Percentiles rank a stretch among this genome's conserved stretches.
Evolutionary conservation across 2,888 invertebrate species (phyloP).

Genomic region (Plusia festucae): DNA sequence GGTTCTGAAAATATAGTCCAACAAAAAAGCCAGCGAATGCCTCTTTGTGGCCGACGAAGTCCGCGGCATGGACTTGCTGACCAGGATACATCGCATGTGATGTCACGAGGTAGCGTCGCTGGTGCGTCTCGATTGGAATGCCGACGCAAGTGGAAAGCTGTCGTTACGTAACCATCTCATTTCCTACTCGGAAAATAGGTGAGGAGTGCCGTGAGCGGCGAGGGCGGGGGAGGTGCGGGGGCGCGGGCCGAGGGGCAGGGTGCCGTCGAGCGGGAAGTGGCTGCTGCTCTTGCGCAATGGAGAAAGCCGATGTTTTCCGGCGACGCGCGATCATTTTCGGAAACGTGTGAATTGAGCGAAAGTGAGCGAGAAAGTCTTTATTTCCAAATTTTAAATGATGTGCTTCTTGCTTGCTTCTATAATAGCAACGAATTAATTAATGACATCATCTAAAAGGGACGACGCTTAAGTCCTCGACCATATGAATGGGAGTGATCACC

Average conservation of each 20-base stretch:
- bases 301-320: slow-evolving; percentile 86
- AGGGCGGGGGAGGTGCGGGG: slow-evolving; percentile 51
- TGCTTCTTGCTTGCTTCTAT: slow-evolving; percentile 12
- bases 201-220: slow-evolving; percentile 73
- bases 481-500: too few species aligned
- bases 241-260: slow-evolving; percentile 46
- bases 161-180: slow-evolving; percentile 75
- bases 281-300: slow-evolving; percentile 83
- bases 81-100: slow-evolving; percentile 44
- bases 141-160: slow-evolving; percentile 75
- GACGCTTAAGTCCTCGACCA: too few species aligned
- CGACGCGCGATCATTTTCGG: slow-evolving; percentile 86
- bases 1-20: not conserved
- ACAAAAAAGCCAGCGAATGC: too few species aligned
- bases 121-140: slow-evolving; percentile 64
- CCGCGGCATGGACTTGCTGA: slow-evolving; percentile 7
- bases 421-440: slow-evolving; percentile 12
- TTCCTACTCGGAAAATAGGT: slow-evolving; percentile 86
- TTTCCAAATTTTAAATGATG: slow-evolving; percentile 48
- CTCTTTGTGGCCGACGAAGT: too few species aligned
- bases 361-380: slow-evolving; percentile 81
- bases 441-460: slow-evolving; percentile 12
- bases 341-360: slow-evolving; percentile 88
- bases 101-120: slow-evolving; percentile 56
- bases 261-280: slow-evolving; percentile 78